Conservation (phyloP, 2,797 vertebrate genomes). For the Micrastur ruficollis region DNA sequence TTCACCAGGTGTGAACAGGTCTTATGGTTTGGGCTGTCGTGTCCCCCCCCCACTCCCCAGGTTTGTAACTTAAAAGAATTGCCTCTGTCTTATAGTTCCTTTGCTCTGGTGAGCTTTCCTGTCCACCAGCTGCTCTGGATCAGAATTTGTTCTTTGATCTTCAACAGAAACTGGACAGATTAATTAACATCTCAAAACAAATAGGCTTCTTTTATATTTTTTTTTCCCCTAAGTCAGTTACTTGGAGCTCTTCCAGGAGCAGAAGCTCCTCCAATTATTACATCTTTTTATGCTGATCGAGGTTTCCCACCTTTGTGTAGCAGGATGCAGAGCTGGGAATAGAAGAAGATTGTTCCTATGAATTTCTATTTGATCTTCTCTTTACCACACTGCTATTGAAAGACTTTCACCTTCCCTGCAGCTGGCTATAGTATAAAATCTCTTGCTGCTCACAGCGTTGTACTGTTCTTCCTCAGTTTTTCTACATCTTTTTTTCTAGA, state of each 20-base stretch:
- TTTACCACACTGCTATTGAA: background rate
- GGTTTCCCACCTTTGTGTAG: background rate
- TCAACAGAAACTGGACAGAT: background rate
- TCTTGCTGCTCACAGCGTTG: background rate
- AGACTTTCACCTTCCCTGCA: background rate
- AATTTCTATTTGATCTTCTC: background rate
- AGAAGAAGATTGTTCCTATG: background rate
- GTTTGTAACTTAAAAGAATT: background rate
- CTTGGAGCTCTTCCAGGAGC: background rate
- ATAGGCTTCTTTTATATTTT: background rate
- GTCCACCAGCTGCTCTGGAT: background rate
- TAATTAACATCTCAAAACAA: background rate
- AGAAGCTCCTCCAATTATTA: background rate
- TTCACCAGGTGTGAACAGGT: background rate
- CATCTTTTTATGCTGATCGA: background rate
- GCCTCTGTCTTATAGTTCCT: background rate
- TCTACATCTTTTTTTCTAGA: background rate
- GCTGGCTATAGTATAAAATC: background rate
- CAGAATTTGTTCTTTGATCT: background rate
- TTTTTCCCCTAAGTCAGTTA: background rate
- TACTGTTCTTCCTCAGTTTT: background rate
- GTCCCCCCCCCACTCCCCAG: fast-evolving
- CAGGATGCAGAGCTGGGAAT: background rate
- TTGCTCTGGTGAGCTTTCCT: background rate
- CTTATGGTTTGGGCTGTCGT: background rate